These are phyloP conservation scores for Heterotilapia buettikoferi DNA, from an alignment of 2,113 vertebrate genomes.

Conservation along the genomic window DNA sequence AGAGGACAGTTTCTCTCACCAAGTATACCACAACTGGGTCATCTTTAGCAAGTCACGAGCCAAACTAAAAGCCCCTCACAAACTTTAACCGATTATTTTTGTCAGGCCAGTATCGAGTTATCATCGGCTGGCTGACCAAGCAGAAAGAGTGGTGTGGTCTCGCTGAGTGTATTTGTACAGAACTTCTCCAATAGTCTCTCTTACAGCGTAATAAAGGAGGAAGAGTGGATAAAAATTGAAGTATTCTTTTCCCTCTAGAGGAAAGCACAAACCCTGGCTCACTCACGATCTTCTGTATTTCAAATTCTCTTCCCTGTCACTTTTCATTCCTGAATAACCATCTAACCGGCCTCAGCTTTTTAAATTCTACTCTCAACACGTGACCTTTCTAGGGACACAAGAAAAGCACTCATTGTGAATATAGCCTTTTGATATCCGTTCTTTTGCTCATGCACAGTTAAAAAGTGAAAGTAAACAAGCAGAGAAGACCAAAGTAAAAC, in stretches of 20 bases:
- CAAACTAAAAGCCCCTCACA: not conserved
- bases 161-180: not conserved
- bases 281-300: not conserved
- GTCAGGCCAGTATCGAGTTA: not conserved
- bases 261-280: not conserved
- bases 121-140: not conserved
- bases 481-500: not conserved
- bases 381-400: accelerated
- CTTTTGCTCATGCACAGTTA: not conserved
- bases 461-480: not conserved
- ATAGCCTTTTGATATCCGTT: accelerated
- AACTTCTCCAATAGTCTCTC: not conserved
- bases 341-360: not conserved
- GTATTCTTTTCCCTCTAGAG: not conserved
- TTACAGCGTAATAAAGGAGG: not conserved
- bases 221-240: not conserved
- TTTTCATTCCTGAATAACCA: not conserved
- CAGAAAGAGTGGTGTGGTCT: not conserved
- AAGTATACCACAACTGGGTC: not conserved
- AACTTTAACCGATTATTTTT: not conserved
- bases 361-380: not conserved
- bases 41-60: not conserved
- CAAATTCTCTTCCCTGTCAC: accelerated
- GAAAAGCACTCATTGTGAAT: not conserved
- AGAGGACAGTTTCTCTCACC: not conserved